A percentile compares a stretch with the other conserved stretches of the same genome.
Conservation (phyloP, 2,888 invertebrate genomes). For the Bombyx huttoni region DNA sequence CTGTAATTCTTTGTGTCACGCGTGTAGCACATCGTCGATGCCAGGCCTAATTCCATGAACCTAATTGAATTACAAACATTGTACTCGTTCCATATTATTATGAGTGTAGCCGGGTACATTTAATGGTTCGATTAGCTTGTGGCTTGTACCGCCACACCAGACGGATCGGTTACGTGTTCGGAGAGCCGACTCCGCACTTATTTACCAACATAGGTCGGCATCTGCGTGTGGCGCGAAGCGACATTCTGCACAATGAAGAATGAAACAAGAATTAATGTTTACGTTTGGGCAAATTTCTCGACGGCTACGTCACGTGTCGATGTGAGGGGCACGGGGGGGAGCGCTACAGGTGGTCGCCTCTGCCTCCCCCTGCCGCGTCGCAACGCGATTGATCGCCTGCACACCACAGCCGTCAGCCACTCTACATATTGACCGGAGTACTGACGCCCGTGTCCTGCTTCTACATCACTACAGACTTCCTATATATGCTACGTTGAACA, state of each 20-base stretch:
- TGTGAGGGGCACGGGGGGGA: conserved; percentile 30
- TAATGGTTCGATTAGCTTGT: background rate
- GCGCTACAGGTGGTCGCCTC: conserved; percentile 57
- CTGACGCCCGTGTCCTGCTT: conserved; percentile 59
- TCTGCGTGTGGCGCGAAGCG: conserved; percentile 54
- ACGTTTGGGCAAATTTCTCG: conserved; percentile 70
- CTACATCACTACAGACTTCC: conserved; percentile 47
- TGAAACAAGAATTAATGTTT: conserved; percentile 71
- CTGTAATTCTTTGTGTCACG: background rate
- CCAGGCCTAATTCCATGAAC: conserved; percentile 36
- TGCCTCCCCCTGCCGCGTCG: conserved; percentile 26
- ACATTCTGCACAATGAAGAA: conserved; percentile 68
- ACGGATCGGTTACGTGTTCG: conserved; percentile 16
- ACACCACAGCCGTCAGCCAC: conserved; percentile 64
- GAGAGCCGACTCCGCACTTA: conserved; percentile 38
- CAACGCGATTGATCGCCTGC: conserved; percentile 66
- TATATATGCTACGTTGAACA: conserved; percentile 42
- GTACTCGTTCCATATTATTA: conserved; percentile 17
- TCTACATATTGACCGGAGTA: conserved; percentile 69
- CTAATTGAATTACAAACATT: conserved; percentile 50
- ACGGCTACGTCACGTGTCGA: conserved; percentile 69
- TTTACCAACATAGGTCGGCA: conserved; percentile 65
- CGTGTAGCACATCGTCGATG: background rate
- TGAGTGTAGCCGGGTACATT: background rate
- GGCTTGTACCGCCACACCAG: conserved; percentile 11